Evolutionary conservation across 2,888 invertebrate genomes (phyloP).

Genomic region (Dolichopus griseipennis): DNA sequence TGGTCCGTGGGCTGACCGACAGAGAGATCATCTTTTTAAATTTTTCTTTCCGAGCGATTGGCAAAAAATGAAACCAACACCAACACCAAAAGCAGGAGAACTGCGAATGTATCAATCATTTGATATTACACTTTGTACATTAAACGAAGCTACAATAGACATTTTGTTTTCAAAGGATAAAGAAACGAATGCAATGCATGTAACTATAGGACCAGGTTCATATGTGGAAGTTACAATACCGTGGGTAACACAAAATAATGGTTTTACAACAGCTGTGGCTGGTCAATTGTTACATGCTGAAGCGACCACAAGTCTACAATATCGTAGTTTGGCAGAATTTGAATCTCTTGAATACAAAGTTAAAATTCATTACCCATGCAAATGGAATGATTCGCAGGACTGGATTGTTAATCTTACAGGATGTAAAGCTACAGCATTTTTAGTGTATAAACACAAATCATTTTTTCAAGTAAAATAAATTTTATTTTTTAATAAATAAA

Average conservation of each 20-base stretch:
- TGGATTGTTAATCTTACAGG: conserved; percentile 89
- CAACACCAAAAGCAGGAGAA: conserved; percentile 78
- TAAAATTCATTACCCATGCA: conserved; percentile 70
- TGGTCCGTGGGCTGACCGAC: conserved; percentile 98
- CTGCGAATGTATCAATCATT: conserved; percentile 82
- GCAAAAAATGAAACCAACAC: conserved; percentile 68
- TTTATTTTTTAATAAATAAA: background rate
- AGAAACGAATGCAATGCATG: conserved; percentile 94
- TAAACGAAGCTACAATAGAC: conserved; percentile 91
- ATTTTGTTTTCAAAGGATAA: conserved; percentile 85
- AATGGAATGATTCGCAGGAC: conserved; percentile 94
- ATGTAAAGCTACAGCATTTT: conserved; percentile 85
- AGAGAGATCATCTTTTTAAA: conserved; percentile 87
- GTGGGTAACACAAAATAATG: conserved; percentile 80
- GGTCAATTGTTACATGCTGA: conserved; percentile 91
- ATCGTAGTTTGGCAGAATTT: conserved; percentile 84
- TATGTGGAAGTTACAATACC: conserved; percentile 95
- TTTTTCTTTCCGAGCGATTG: conserved; percentile 92
- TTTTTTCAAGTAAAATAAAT: conserved; percentile 61
- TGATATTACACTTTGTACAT: conserved; percentile 81
- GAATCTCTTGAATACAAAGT: conserved; percentile 91
- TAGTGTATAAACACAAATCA: conserved; percentile 91
- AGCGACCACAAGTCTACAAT: conserved; percentile 90
- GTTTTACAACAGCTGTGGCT: conserved; percentile 82
- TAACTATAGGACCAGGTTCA: conserved; percentile 90